These are phyloP conservation scores for Anastatus disparis DNA, from an alignment of 1,140 invertebrate genomes.

Conservation along the genomic window DNA sequence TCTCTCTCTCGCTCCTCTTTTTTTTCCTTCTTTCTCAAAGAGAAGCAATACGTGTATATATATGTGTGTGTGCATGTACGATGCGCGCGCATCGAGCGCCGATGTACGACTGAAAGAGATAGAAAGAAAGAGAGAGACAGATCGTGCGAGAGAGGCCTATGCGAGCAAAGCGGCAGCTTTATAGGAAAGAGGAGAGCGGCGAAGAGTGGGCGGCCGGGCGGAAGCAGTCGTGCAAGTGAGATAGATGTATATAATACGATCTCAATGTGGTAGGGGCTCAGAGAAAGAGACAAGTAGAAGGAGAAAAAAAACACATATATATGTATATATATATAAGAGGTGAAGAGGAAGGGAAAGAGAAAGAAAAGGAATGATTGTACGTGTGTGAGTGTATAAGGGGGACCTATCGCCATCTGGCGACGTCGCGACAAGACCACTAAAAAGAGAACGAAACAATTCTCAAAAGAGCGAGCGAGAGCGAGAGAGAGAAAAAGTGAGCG, in stretches of 20 bases:
- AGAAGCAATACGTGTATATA: no score
- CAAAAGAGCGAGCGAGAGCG: neutral
- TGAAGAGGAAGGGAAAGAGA: constrained; percentile 19
- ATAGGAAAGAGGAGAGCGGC: constrained; percentile 15
- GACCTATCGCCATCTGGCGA: constrained; percentile 67
- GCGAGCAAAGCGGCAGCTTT: constrained; percentile 10
- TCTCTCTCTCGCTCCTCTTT: neutral
- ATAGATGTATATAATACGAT: no score
- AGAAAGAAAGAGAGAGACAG: constrained; percentile 12
- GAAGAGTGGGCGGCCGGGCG: constrained; percentile 43
- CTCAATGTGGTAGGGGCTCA: no score
- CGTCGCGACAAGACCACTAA: constrained; percentile 49
- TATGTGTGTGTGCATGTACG: no score
- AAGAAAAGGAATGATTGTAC: constrained; percentile 11
- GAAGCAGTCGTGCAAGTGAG: no score
- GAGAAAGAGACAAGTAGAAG: no score
- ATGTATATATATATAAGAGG: no score
- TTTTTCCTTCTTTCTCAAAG: no score
- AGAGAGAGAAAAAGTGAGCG: no score
- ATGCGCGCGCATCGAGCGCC: constrained; percentile 44
- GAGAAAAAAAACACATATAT: no score
- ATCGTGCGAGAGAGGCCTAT: neutral
- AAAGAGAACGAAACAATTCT: neutral
- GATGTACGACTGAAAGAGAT: constrained; percentile 40
- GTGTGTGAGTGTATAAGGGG: constrained; percentile 50